Base-by-base conservation (phyloP, 2,797 vertebrate genomes). In the Betta splendens region DNA sequence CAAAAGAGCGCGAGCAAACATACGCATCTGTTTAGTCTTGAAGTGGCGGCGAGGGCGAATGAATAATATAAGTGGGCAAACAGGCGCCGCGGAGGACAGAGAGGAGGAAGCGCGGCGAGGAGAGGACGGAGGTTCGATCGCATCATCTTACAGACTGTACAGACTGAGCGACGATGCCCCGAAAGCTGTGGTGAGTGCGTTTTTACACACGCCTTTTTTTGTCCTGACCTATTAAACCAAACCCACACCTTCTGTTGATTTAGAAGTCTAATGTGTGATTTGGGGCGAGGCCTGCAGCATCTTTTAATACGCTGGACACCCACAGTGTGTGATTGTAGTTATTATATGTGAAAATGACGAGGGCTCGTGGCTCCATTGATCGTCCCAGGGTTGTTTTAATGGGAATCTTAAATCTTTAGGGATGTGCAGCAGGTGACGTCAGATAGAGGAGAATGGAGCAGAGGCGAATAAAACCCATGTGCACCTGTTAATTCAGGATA, bases 141-240 rank as follows among this genome's bases (percentile, higher is more conserved):
- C n/a, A 80, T 56, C 65, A 44, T 54, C 43, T 55, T 69, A 32
- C 31, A 47, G 39, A 58, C 43, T 18, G 35, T 51, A n/a, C n/a
- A n/a, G n/a, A n/a, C n/a, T n/a, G n/a, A n/a, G 51, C 31, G 28
- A 86, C 37, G 48, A 90, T 90, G 89, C 89, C 85, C 10, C 86
- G 87, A 51, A 90, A 81, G 80, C 77, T 85, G 58, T 90, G 89
- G 89, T 90, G 72, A 89, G 89, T 86, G 18, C 51, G 1, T 44
- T 20, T 15, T 31, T 50, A 16, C 16, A 8, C 8, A n/a, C 7
- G 13, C 18, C 18, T 11, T 16, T 33, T 32, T 4, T 16, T 1
- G 25, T 53, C 3, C 3, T 15, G 8, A 47, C 17, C 22, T 43
- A 12, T 35, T 13, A 4, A 17, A 13, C n/a, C 5, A 21, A 26